Percentiles rank a stretch among this genome's conserved stretches.
phyloP scores from a whole-genome alignment of 2,113 vertebrate species.

The Illadopsis cleaveri region DNA sequence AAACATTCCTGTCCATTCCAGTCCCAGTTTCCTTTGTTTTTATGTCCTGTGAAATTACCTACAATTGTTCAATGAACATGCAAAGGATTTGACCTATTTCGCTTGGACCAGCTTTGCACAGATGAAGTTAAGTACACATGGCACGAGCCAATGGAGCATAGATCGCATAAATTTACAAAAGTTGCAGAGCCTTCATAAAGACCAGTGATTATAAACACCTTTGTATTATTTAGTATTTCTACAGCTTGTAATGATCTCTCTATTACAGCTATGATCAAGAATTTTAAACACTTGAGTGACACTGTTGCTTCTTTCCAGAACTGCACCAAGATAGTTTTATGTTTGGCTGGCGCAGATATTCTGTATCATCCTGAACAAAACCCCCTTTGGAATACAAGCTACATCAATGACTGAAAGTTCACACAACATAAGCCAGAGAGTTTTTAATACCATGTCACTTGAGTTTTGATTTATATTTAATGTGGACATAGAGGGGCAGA shows the following conservation, averaged over 20 bases:
- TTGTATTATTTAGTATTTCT: not conserved
- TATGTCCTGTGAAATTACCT: not conserved
- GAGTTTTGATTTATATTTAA: not conserved
- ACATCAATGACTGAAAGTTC: not conserved
- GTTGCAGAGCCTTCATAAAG: not conserved
- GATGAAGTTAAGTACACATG: not conserved
- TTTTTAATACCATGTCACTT: not conserved
- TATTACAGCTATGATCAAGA: not conserved
- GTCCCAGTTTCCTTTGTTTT: not conserved
- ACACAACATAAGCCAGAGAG: not conserved
- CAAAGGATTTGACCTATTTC: not conserved
- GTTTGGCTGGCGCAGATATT: not conserved
- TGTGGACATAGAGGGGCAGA: not conserved
- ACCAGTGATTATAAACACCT: not conserved
- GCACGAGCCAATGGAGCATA: not conserved
- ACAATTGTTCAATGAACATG: not conserved
- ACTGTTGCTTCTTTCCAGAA: conserved; percentile 5
- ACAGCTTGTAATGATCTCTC: not conserved
- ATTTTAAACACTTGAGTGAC: not conserved
- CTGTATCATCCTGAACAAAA: not conserved
- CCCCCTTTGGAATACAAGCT: not conserved
- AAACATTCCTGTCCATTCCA: not conserved
- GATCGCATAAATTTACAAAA: not conserved
- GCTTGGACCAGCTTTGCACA: not conserved
- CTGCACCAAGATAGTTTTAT: not conserved